Evolutionary conservation across 2,888 invertebrate genomes (phyloP), one percentile per base, ranked within the genome.

Genomic region (Fragum whitleyi): DNA sequence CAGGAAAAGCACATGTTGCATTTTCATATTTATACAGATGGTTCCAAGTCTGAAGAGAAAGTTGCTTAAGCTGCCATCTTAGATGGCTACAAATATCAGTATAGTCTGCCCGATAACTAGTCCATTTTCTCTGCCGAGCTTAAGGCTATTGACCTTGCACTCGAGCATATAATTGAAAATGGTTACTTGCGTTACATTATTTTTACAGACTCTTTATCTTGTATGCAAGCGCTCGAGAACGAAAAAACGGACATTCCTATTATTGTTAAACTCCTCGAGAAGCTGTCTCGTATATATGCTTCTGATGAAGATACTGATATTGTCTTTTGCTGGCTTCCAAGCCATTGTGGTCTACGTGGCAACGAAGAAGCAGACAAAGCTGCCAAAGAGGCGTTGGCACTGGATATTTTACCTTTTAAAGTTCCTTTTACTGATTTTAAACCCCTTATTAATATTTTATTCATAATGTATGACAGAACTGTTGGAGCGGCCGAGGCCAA

Each of bases 1-100:
- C 28, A 39, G 29, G 55, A 57, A 21, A 47, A n/a, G 2, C 47
- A 21, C 29, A n/a, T 23, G 21, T 5, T 39, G 19, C 53, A 65
- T 62, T 3, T n/a, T 51, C 32, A 14, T 11, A 51, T 76, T 21
- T 76, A 62, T 26, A 76, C 77, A 28, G 77, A 77, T 72, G 77
- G 77, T 57, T 77, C 77, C 19, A 77, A 77, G 39, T 39, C 32
- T 36, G 77, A 39, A 9, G 39, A 53, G 3, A 67, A 29, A 55
- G 65, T 71, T 29, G 71, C 29, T 21, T 61, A 29, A 19, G 71
- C 67, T 21, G 19, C n/a, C 21, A 28, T 65, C n/a, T 26, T 53
- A 1, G 42, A 36, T n/a, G n/a, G n/a, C n/a, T n/a, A n/a, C n/a
- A n/a, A n/a, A n/a, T n/a, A n/a, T n/a, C n/a, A n/a, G n/a, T 28